Percentiles rank a stretch among this genome's conserved stretches.
Conservation (phyloP, 2,113 vertebrate genomes). For the Arizona elegans region DNA sequence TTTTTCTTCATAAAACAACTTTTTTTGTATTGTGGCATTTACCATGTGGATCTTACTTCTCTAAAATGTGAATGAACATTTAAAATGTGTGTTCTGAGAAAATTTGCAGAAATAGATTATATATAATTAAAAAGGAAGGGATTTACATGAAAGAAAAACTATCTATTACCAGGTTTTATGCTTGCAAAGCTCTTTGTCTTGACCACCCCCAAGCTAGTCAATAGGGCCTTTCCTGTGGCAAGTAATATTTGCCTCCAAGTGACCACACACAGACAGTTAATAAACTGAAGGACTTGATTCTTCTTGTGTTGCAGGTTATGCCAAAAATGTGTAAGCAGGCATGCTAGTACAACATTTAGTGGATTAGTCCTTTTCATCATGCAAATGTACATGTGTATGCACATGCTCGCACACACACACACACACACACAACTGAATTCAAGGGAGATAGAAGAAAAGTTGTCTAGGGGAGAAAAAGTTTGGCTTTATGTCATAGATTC, state of each 20-base stretch:
- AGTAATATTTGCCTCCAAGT: slow-evolving; percentile 2
- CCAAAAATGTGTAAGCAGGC: background rate
- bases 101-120: slow-evolving; percentile 56
- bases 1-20: slow-evolving; percentile 34
- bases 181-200: slow-evolving; percentile 20
- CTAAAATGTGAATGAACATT: slow-evolving; percentile 49
- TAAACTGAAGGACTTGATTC: background rate
- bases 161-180: slow-evolving; percentile 39
- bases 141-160: slow-evolving; percentile 35
- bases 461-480: background rate
- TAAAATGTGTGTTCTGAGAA: slow-evolving; percentile 43
- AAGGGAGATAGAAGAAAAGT: background rate
- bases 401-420: background rate
- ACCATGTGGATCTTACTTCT: slow-evolving; percentile 52
- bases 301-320: background rate
- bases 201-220: background rate
- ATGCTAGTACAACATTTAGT: background rate
- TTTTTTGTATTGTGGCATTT: slow-evolving; percentile 57
- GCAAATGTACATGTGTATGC: background rate
- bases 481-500: background rate
- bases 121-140: slow-evolving; percentile 62
- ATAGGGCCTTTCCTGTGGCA: background rate
- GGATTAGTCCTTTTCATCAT: background rate
- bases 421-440: background rate
- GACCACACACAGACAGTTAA: slow-evolving; percentile 9